Evolutionary conservation across 2,113 vertebrate species (phyloP).

Genomic region (Verasper variegatus): DNA sequence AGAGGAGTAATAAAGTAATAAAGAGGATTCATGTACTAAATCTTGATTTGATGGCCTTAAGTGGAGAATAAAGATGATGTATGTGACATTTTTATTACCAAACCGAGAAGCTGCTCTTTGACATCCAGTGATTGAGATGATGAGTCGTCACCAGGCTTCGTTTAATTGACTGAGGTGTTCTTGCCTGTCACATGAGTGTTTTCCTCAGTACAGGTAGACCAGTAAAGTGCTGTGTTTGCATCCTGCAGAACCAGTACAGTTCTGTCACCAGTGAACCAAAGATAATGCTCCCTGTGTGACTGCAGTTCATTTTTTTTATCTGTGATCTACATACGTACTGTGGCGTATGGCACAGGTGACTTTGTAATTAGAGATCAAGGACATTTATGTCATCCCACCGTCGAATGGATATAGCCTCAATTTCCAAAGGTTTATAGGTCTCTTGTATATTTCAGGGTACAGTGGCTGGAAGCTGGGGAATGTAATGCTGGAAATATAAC

Average conservation of each 20-base stretch:
- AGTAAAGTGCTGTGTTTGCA: constrained; percentile 19
- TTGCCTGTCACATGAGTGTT: background rate
- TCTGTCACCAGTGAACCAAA: constrained; percentile 33
- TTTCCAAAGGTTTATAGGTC: background rate
- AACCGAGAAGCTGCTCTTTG: background rate
- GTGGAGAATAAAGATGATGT: background rate
- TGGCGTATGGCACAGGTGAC: too few species aligned
- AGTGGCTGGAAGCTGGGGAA: too few species aligned
- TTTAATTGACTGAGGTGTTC: background rate
- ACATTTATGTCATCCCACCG: constrained; percentile 11
- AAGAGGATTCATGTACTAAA: background rate
- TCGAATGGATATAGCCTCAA: background rate
- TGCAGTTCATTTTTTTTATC: constrained; percentile 20
- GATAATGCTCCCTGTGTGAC: constrained; percentile 29
- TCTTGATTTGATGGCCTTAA: background rate
- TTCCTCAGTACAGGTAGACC: background rate
- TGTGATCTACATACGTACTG: constrained; percentile 2
- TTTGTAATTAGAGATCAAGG: background rate
- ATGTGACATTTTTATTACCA: background rate
- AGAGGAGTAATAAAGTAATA: background rate
- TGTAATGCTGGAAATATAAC: too few species aligned
- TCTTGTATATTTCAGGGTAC: background rate
- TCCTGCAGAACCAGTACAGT: background rate
- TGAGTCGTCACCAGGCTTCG: background rate
- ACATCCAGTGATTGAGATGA: background rate